Conservation (phyloP, 2,113 vertebrate genomes). For the Osmerus mordax region DNA sequence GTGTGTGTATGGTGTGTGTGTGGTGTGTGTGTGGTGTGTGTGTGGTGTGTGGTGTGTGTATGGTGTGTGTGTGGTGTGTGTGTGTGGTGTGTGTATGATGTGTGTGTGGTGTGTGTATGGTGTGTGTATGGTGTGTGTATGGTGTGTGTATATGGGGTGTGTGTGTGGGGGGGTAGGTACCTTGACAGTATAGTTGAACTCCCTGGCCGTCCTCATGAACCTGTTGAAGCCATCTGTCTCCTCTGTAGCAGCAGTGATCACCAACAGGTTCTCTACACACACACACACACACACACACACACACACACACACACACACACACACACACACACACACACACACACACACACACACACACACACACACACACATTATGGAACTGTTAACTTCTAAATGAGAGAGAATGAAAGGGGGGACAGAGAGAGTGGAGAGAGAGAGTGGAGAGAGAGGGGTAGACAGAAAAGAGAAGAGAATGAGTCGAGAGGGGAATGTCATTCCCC, state of each 20-base stretch:
- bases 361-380: constrained; percentile 1
- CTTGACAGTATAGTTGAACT: constrained; percentile 85
- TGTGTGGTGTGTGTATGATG: no score
- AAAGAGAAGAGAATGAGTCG: background rate
- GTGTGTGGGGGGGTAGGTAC: constrained; percentile 45
- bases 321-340: constrained; percentile 24
- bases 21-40: no score
- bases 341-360: constrained; percentile 17
- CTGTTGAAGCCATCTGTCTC: constrained; percentile 81
- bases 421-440: background rate
- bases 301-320: constrained; percentile 21
- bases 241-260: constrained; percentile 83
- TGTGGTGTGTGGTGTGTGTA: no score
- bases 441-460: background rate
- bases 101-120: no score
- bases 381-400: background rate
- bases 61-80: no score
- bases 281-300: constrained; percentile 5
- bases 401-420: background rate
- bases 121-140: no score
- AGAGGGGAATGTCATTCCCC: no score
- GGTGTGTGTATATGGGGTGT: background rate
- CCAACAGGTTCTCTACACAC: constrained; percentile 76
- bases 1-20: no score
- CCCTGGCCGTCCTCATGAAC: constrained; percentile 74